These are phyloP conservation scores for Scomber colias DNA, from an alignment of 2,113 vertebrate species.

Conservation along the genomic window DNA sequence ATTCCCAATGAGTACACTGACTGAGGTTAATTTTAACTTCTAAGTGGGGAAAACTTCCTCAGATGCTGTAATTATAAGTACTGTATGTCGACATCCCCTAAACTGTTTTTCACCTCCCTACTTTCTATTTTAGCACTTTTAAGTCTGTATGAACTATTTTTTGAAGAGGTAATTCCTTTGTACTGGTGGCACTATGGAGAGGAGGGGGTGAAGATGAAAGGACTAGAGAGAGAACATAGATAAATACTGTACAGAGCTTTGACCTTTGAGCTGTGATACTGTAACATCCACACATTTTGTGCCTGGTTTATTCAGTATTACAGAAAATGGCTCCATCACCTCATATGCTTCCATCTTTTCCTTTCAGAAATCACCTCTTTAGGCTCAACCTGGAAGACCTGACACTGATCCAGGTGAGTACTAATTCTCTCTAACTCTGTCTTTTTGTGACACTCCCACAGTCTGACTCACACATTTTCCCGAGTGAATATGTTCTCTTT, in stretches of 20 bases:
- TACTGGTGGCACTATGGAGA: background rate
- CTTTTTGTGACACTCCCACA: background rate
- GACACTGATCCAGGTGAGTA: constrained; percentile 87
- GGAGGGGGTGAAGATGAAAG: constrained; percentile 1
- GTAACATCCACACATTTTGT: constrained; percentile 26
- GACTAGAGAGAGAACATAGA: constrained; percentile 5
- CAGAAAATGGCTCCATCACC: constrained; percentile 29
- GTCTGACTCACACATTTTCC: constrained; percentile 42
- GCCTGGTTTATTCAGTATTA: background rate
- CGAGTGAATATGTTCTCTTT: constrained; percentile 20
- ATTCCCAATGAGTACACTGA: background rate
- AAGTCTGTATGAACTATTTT: background rate
- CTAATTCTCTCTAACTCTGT: constrained; percentile 28
- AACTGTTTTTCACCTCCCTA: background rate
- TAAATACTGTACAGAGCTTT: background rate
- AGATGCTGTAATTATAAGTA: constrained; percentile 1
- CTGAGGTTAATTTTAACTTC: constrained; percentile 1
- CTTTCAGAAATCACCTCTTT: constrained; percentile 94
- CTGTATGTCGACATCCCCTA: background rate
- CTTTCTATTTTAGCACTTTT: constrained; percentile 31
- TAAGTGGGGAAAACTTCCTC: background rate
- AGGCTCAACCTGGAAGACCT: constrained; percentile 92
- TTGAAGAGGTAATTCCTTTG: constrained; percentile 20
- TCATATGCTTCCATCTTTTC: constrained; percentile 29
- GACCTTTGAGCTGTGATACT: background rate